phyloP scores from a whole-genome alignment of 2,113 vertebrate genomes.

The Podiceps cristatus region DNA sequence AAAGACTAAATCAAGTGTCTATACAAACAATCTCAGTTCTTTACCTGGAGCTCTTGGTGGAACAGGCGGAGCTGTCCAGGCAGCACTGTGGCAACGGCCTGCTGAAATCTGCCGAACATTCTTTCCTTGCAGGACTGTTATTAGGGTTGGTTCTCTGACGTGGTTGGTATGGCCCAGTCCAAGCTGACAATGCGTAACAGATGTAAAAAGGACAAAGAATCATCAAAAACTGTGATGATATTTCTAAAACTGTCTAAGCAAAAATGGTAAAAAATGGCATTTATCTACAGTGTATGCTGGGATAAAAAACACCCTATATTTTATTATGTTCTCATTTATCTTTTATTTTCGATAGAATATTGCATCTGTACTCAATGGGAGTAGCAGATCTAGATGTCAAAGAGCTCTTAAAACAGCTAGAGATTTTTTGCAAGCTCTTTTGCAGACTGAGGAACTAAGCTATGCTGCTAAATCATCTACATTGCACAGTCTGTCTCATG shows the following conservation, averaged over 20 bases:
- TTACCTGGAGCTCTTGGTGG: constrained; percentile 80
- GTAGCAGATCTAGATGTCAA: neutral
- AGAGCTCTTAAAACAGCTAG: neutral
- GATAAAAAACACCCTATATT: neutral
- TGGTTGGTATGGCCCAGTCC: constrained; percentile 87
- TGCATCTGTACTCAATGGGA: accelerated
- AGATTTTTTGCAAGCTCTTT: neutral
- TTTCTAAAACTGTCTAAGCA: neutral
- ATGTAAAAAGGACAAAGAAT: neutral
- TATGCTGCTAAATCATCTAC: neutral
- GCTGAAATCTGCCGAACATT: constrained; percentile 83
- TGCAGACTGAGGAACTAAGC: neutral
- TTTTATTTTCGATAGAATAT: neutral
- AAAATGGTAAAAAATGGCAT: neutral
- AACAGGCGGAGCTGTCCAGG: constrained; percentile 81
- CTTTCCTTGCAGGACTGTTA: constrained; percentile 83
- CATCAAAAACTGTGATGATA: neutral
- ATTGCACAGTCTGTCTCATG: neutral
- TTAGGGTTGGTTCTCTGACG: constrained; percentile 82
- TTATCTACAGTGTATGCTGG: neutral
- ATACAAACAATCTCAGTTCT: accelerated
- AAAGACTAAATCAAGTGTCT: no score
- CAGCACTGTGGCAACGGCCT: constrained; percentile 86
- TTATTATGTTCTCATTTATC: neutral
- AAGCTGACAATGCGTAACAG: constrained; percentile 65